Evolutionary conservation across 2,888 invertebrate genomes (phyloP).

Genomic region (Geotrupes spiniger): DNA sequence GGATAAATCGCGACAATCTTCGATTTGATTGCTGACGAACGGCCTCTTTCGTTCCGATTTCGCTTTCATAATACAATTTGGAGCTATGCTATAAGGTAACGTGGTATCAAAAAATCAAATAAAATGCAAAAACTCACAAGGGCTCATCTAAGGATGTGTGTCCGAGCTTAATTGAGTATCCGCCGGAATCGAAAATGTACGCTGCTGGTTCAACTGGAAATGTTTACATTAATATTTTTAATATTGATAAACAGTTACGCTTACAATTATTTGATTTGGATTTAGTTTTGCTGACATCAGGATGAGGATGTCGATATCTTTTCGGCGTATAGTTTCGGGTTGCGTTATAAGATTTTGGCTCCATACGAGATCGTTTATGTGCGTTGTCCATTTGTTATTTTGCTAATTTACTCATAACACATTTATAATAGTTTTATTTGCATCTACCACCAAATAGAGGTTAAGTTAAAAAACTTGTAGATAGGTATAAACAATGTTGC

Average conservation of each 20-base stretch:
- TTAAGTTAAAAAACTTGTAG: no score
- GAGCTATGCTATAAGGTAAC: constrained; percentile 61
- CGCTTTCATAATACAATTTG: constrained; percentile 97
- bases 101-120: constrained; percentile 1
- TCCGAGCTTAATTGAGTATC: constrained; percentile 83
- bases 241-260: no score
- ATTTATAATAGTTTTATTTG: no score
- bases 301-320: neutral
- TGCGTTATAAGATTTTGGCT: constrained; percentile 2
- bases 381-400: constrained; percentile 8
- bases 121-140: constrained; percentile 50
- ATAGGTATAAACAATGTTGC: no score
- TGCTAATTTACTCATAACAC: no score
- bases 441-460: no score
- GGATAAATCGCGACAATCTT: constrained; percentile 94
- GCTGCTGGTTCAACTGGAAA: constrained; percentile 9
- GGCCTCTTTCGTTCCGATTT: constrained; percentile 92
- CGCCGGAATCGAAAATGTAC: constrained; percentile 74
- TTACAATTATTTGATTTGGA: neutral
- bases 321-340: constrained; percentile 11
- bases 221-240: neutral
- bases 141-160: constrained; percentile 65
- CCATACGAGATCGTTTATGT: constrained; percentile 11
- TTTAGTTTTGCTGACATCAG: neutral
- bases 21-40: constrained; percentile 92